A percentile compares a stretch with the other conserved stretches of the same genome.
Conservation (phyloP, 2,797 vertebrate genomes). For the Danio choprae region DNA sequence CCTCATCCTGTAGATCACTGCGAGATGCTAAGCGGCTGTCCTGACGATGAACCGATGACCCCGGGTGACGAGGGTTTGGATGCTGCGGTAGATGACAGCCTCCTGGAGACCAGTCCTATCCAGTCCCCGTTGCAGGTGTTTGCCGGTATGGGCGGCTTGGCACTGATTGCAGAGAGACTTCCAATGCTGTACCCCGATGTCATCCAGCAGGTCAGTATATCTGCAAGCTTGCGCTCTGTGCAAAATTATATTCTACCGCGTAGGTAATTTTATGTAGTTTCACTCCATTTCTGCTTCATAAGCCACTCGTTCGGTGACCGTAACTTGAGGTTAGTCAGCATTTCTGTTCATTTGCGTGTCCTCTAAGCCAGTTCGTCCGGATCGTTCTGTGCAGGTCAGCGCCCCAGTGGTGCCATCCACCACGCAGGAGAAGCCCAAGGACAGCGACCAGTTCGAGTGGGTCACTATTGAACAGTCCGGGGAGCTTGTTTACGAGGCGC, state of each 20-base stretch:
- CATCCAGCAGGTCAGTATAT: conserved; percentile 91
- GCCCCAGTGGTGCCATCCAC: conserved; percentile 91
- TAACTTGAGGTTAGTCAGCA: conserved; percentile 37
- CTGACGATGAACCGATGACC: conserved; percentile 91
- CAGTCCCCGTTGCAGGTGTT: conserved; percentile 98
- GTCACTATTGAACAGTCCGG: conserved; percentile 98
- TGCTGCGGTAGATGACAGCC: conserved; percentile 88
- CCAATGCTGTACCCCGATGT: conserved; percentile 99
- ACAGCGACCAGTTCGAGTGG: conserved; percentile 99
- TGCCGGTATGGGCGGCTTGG: conserved; percentile 97
- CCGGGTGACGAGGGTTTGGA: conserved; percentile 92
- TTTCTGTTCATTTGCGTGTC: not conserved
- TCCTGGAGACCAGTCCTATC: conserved; percentile 94
- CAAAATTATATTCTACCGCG: not conserved
- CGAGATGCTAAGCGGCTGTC: conserved; percentile 89
- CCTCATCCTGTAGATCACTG: conserved; percentile 82
- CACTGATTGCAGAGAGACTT: conserved; percentile 95
- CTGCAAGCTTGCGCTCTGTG: not conserved
- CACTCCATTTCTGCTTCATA: conserved; percentile 34
- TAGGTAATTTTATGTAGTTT: not conserved
- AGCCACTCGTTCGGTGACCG: conserved; percentile 15
- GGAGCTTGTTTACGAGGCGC: conserved; percentile 95
- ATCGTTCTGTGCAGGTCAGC: conserved; percentile 84
- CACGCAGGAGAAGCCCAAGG: conserved; percentile 96
- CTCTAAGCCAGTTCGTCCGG: not conserved